Base-by-base conservation (phyloP, 2,888 invertebrate species). In the Drosophila merina region DNA sequence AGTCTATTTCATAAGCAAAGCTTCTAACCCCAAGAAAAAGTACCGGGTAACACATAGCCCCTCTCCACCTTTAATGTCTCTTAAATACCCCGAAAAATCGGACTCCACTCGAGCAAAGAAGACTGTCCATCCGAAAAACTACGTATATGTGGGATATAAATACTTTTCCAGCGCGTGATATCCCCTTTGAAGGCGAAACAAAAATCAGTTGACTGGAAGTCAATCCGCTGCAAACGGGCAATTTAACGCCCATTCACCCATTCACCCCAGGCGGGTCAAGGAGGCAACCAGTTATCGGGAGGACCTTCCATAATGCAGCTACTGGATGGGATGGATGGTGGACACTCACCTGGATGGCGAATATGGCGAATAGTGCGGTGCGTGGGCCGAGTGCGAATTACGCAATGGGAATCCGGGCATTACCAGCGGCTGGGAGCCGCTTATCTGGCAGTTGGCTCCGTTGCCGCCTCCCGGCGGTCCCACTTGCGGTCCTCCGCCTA, bases 361-460 rank as follows among this genome's bases (percentile, higher is more conserved):
- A 93, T 97, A 97, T 78, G 97, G 96, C 91, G 96, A 96, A 89
- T 97, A 96, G 92, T 96, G 96, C 86, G 95, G 95, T 90, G 96
- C 95, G 89, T 93, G 93, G 76, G 93, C 92, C 89, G 93, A 92
- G 89, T 93, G 93, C 87, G 93, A 93, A 79, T 93, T 93, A 73
- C 96, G 94, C 86, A 96, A 94, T 51, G 97, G 97, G 93, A 97
- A 97, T 89, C 96, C 96, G 67, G 97, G 96, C 95, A 97, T 96
- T 86, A 96, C 96, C 91, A 97, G 93, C 58, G 96, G 95, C 91
- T 95, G 94, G 90, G 93, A 94, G 84, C 94, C 93, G 82, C 92
- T 94, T 78, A 94, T 94, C 92, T 95, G 94, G 92, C 94, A 95
- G 91, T 94, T 68, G 68, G 92, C 92, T 70, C 94, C 94, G 82